Conservation (phyloP, 2,797 vertebrate genomes). For the Brachyalestes nurse region DNA sequence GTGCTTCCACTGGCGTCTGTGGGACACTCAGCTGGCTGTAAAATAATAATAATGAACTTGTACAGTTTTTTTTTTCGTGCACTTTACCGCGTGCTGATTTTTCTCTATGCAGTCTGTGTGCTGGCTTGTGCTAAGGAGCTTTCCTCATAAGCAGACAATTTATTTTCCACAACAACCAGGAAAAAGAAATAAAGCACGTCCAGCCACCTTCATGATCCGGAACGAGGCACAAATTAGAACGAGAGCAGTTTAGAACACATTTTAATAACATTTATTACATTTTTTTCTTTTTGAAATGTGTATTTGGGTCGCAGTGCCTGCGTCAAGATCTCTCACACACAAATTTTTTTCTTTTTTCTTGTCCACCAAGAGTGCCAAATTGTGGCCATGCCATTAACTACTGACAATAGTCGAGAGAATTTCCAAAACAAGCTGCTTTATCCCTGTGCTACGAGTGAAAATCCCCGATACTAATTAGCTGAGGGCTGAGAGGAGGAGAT, state of each 20-base stretch:
- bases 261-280: too few species aligned
- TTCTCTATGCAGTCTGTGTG: conserved; percentile 36
- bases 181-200: background rate
- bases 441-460: conserved; percentile 34
- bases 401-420: conserved; percentile 38
- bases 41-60: too few species aligned
- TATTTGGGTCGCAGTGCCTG: conserved; percentile 29
- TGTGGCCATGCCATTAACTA: conserved; percentile 12
- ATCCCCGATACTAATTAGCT: conserved; percentile 19
- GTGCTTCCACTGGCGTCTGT: conserved; percentile 4
- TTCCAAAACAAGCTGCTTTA: conserved; percentile 41
- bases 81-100: conserved; percentile 21
- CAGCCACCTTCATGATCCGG: background rate
- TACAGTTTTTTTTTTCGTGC: background rate
- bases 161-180: background rate
- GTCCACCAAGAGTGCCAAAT: conserved; percentile 14
- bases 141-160: background rate
- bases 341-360: background rate
- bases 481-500: conserved; percentile 23
- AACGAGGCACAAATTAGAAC: background rate
- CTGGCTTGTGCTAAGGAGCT: background rate
- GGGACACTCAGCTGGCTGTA: background rate
- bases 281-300: too few species aligned
- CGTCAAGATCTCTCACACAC: conserved; percentile 8
- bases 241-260: too few species aligned